Evolutionary conservation across 2,888 invertebrate species (phyloP), one percentile per base, ranked within the genome.

Genomic region (Epinotia brunnichana): DNA sequence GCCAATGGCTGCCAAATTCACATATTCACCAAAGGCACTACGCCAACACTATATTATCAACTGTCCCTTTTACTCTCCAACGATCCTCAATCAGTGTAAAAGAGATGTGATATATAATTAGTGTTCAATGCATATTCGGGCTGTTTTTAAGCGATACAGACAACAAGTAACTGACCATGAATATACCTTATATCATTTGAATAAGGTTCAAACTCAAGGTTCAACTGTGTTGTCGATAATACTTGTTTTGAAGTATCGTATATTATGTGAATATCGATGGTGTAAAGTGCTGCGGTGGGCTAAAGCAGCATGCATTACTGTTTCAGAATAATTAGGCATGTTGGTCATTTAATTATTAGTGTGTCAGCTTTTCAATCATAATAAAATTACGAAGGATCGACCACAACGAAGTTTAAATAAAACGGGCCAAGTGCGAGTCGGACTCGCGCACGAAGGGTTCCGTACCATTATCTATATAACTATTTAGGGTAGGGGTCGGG

Each of bases 1-100:
- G 53, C 24, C 41, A 66, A 71, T 53, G 51, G 66, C 66, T 29
- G 51, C 66, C 70, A 60, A 60, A 41, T 60, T 57, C 21, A 63
- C 53, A 29, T 24, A 54, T 13, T 41, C 29, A 41, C 41, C 35
- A 44, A 41, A 61, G 19, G 15, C 41, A n/a, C 15, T 61, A 44
- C 63, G 17, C 35, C 17, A 53, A 13, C 7, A n/a, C n/a, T n/a
- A n/a, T n/a, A n/a, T n/a, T n/a, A n/a, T 1, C 9, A 35, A n/a
- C 13, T 35, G 39, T 54, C 64, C 64, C 19, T 19, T 39, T 64
- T 21, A 39, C 53, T 53, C 35, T 21, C 54, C 15, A 53, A 10
- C n/a, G 19, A 19, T 15, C 17, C 19, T 39, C 21, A 15, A 54
- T 53, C 19, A n/a, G 39, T 15, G 35, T 54, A 19, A 64, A 54